These are phyloP conservation scores for Callipepla squamata DNA, from an alignment of 2,113 vertebrate genomes.

Conservation along the genomic window DNA sequence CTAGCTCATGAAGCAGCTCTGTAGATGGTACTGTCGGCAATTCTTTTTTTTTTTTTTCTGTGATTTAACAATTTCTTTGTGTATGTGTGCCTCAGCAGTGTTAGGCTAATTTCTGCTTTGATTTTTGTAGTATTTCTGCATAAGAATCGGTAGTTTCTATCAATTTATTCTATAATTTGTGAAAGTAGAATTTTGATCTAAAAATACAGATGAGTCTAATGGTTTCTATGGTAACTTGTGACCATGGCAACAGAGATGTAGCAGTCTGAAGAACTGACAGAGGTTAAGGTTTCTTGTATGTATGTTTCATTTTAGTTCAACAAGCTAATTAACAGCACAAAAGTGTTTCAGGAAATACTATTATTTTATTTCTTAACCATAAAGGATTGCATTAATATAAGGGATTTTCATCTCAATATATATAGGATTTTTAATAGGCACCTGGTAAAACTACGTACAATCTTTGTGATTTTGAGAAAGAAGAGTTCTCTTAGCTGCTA, in stretches of 20 bases:
- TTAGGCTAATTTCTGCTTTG: background rate
- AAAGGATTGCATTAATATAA: background rate
- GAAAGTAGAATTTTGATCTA: conserved; percentile 34
- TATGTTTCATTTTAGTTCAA: background rate
- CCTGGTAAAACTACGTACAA: background rate
- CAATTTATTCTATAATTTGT: background rate
- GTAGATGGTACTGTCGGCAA: background rate
- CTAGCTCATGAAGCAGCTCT: background rate
- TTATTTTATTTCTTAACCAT: background rate
- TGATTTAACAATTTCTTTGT: background rate
- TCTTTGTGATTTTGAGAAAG: background rate
- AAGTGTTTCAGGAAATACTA: background rate
- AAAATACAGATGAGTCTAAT: conserved; percentile 46
- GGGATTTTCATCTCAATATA: background rate
- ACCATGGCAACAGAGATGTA: conserved; percentile 52
- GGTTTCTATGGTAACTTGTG: conserved; percentile 57
- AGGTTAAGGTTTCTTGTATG: background rate
- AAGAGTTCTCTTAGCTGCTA: background rate
- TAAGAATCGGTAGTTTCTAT: conserved; percentile 21
- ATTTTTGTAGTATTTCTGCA: background rate
- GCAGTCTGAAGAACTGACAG: background rate
- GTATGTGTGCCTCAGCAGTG: background rate
- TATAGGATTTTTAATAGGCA: background rate
- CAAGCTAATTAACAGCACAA: background rate
- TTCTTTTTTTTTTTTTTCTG: background rate